Evolutionary conservation across 2,888 invertebrate genomes (phyloP).

Genomic region (Liodrosophila aerea): DNA sequence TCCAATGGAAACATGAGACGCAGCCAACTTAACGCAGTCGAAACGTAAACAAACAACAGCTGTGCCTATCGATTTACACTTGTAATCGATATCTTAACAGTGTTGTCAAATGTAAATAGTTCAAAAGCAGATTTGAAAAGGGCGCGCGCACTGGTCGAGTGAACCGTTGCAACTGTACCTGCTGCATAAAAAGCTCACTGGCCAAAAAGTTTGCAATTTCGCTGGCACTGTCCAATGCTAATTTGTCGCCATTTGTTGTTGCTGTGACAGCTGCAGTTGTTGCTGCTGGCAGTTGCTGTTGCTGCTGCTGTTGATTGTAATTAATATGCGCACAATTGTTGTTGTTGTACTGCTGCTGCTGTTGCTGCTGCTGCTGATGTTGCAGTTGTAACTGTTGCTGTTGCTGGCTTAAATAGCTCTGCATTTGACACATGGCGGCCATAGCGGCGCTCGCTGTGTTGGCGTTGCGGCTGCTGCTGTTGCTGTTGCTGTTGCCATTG

Average conservation of each 20-base stretch:
- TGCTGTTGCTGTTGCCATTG: conserved; percentile 28
- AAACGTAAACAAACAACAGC: background rate
- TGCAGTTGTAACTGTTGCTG: conserved; percentile 44
- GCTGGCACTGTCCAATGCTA: conserved; percentile 87
- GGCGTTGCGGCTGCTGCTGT: conserved; percentile 25
- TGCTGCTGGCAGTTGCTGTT: conserved; percentile 33
- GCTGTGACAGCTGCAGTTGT: conserved; percentile 20
- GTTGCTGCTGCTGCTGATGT: conserved; percentile 11
- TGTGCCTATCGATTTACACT: conserved; percentile 24
- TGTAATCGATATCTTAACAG: conserved; percentile 3
- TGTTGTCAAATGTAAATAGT: too few relatives aligned
- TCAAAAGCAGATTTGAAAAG: too few relatives aligned
- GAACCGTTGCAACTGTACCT: conserved; percentile 84
- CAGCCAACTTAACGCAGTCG: conserved; percentile 11
- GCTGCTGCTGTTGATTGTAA: conserved; percentile 56
- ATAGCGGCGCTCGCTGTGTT: conserved; percentile 50
- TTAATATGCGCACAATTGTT: conserved; percentile 54
- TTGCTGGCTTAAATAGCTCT: conserved; percentile 63
- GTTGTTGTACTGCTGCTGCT: conserved; percentile 26
- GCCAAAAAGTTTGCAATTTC: conserved; percentile 93
- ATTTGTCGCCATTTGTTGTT: conserved; percentile 63
- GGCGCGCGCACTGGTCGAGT: too few relatives aligned
- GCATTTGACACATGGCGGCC: conserved; percentile 74
- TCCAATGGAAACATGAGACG: too few relatives aligned
- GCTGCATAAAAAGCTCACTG: conserved; percentile 92